Evolutionary conservation across 2,113 vertebrate genomes (phyloP).

Genomic region (Oreotrochilus melanogaster): DNA sequence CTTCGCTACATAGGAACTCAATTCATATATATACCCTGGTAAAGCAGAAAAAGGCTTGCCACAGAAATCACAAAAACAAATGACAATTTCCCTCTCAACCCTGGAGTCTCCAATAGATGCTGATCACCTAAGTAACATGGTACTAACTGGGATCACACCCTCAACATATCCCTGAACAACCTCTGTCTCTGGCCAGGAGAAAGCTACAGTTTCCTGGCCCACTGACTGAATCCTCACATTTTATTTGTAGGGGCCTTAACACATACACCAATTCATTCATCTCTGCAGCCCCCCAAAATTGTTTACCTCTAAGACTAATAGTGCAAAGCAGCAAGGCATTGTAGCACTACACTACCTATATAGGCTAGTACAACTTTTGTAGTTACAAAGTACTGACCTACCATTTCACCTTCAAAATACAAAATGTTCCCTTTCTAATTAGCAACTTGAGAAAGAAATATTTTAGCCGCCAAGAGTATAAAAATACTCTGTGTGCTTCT

Average conservation of each 20-base stretch:
- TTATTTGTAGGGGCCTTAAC: background rate
- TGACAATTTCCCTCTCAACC: background rate
- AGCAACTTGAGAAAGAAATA: slow-evolving; percentile 60
- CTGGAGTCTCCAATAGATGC: background rate
- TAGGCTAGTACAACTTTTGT: background rate
- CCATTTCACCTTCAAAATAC: slow-evolving; percentile 66
- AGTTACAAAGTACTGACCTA: slow-evolving; percentile 49
- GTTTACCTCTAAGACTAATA: background rate
- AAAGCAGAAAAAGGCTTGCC: background rate
- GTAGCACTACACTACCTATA: background rate
- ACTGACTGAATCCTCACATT: background rate
- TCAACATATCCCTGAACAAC: background rate
- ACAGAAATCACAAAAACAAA: background rate
- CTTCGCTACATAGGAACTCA: background rate
- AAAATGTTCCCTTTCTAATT: slow-evolving; percentile 67
- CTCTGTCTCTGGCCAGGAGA: background rate
- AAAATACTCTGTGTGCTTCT: slow-evolving; percentile 50
- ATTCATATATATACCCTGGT: background rate
- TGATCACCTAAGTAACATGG: background rate
- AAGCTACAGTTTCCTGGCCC: background rate
- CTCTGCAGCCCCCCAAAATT: background rate
- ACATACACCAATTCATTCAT: background rate
- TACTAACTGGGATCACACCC: background rate
- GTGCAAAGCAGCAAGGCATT: background rate
- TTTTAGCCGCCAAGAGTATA: slow-evolving; percentile 60